Evolutionary conservation across 2,888 invertebrate species (phyloP), one percentile per base, ranked within the genome.

Genomic region (Strigamia transsilvanica): DNA sequence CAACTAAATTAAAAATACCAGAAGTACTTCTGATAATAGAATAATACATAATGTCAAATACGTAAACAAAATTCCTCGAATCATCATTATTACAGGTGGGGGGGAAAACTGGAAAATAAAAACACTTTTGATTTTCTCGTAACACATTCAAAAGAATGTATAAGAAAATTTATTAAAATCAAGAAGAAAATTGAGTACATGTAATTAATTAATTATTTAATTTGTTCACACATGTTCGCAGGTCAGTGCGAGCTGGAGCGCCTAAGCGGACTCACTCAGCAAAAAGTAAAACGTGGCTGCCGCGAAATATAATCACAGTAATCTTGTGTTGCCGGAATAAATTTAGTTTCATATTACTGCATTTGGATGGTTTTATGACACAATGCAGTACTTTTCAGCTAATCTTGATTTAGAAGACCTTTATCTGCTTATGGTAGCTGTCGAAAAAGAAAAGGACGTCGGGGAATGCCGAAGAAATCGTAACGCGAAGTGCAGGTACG

Each of bases 301-400:
- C 61, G 61, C 61, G 61, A 66, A 66, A 66, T 66, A 66, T 66
- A 66, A 66, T 23, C 61, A 66, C 61, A 66, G 61, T 21, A 66
- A 66, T 66, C 61, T 66, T 23, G 61, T 66, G 61, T 66, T 66
- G 61, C 21, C 21, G 61, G 61, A 21, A 66, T 23, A 66, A 66
- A 66, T 66, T 21, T 21, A 12, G 61, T 23, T 66, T 66, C 61
- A 23, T 66, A 66, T 66, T 66, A 66, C 61, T 18, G 61, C 23
- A 23, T 66, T 21, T 66, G 61, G 18, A 66, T 23, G 61, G 12
- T 66, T 66, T 66, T 66, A 18, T 66, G 61, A 66, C 23, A 66
- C 21, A 12, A 66, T 66, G 61, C 61, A 66, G 23, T 66, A 66
- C 18, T 66, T 23, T 66, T 23, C 61, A 21, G 61, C 61, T 66